A percentile compares a stretch with the other conserved stretches of the same genome.
These are phyloP conservation scores for Rhipidura dahli DNA, from an alignment of 2,113 vertebrate genomes.

Conservation along the genomic window DNA sequence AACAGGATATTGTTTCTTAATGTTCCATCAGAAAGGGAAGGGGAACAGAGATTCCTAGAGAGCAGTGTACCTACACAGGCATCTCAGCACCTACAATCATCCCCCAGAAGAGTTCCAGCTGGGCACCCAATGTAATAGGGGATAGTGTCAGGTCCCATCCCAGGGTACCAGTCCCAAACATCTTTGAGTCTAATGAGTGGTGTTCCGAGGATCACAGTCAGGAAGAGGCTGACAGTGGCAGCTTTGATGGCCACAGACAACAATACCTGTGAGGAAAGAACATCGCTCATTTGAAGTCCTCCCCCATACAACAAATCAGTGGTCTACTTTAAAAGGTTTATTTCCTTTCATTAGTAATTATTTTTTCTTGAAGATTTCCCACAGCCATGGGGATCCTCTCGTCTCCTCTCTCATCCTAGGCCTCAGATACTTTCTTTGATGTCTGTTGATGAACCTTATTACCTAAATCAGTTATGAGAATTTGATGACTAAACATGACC, in stretches of 20 bases:
- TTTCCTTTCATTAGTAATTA: neutral
- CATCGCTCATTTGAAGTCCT: neutral
- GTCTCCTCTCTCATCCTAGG: neutral
- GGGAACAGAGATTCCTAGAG: neutral
- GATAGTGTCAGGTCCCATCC: neutral
- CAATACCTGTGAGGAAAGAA: neutral
- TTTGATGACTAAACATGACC: neutral
- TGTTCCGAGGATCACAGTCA: neutral
- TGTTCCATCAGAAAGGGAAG: neutral
- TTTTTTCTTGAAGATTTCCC: neutral
- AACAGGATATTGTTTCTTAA: neutral
- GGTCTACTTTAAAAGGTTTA: neutral
- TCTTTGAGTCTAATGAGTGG: neutral
- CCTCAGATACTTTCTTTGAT: neutral
- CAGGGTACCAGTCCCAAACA: neutral
- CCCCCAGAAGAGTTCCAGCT: neutral
- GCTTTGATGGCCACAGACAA: neutral
- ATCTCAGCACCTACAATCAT: neutral
- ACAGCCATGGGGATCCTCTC: neutral
- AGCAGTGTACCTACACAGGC: neutral
- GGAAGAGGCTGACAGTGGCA: neutral
- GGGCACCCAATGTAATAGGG: neutral
- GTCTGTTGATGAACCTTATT: neutral
- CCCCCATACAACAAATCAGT: neutral
- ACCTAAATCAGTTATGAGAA: neutral